Evolutionary conservation across 2,797 vertebrate genomes (phyloP).

Genomic region (Margarornis squamiger): DNA sequence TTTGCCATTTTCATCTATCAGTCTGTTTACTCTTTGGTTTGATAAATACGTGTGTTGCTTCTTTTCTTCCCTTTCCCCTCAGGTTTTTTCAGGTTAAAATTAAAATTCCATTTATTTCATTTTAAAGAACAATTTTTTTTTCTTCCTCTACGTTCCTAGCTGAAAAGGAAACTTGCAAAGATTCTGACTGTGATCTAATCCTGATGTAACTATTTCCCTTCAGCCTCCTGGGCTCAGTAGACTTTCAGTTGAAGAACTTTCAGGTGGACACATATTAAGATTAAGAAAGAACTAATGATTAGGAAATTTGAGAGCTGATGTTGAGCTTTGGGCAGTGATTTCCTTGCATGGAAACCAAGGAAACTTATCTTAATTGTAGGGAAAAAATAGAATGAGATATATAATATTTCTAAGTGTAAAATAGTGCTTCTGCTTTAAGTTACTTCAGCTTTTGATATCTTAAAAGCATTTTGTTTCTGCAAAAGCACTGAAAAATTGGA

Average conservation of each 20-base stretch:
- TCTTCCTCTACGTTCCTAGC: background rate
- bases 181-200: background rate
- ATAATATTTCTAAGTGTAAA: background rate
- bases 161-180: background rate
- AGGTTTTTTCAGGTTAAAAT: background rate
- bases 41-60: background rate
- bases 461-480: background rate
- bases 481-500: background rate
- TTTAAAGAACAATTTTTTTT: background rate
- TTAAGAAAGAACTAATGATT: background rate
- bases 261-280: background rate
- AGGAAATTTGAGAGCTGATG: background rate
- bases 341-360: background rate
- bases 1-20: background rate
- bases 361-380: background rate
- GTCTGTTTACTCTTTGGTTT: background rate
- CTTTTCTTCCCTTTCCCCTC: background rate
- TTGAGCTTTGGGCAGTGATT: background rate
- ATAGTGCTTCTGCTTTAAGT: background rate
- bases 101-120: background rate
- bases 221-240: background rate
- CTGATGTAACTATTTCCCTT: background rate
- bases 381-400: rapidly evolving
- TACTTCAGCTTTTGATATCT: background rate
- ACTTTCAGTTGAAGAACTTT: background rate